Conservation (phyloP, 2,113 vertebrate species). For the Balaenoptera acutorostrata region DNA sequence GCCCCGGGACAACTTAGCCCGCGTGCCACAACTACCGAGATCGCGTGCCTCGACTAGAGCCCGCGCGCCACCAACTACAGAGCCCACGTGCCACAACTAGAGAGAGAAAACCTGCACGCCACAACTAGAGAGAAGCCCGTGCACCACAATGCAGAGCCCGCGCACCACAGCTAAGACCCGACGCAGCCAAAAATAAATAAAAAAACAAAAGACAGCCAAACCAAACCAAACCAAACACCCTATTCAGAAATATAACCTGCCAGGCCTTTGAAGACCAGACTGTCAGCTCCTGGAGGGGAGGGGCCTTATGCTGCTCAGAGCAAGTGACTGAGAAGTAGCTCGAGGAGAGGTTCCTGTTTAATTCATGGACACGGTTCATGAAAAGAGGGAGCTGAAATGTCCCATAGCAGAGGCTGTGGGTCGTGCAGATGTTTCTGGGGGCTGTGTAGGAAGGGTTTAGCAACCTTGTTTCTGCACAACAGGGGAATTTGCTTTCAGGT, state of each 20-base stretch:
- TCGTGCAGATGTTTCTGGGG: not conserved
- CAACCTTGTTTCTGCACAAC: not conserved
- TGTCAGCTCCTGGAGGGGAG: not conserved
- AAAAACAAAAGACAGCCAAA: too few relatives aligned
- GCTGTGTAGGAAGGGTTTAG: not conserved
- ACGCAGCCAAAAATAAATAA: too few relatives aligned
- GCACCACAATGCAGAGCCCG: too few relatives aligned
- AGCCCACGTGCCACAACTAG: too few relatives aligned
- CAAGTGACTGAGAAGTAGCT: not conserved
- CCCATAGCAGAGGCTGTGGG: not conserved
- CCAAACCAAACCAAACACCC: not conserved
- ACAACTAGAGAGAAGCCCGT: too few relatives aligned
- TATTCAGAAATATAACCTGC: not conserved
- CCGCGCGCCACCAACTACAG: too few relatives aligned
- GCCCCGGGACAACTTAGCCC: too few relatives aligned
- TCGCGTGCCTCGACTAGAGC: too few relatives aligned
- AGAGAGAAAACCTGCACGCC: too few relatives aligned
- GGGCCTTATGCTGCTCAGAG: not conserved
- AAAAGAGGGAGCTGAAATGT: not conserved
- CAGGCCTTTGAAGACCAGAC: not conserved
- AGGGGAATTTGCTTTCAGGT: not conserved
- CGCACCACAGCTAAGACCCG: accelerated
- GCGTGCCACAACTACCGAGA: too few relatives aligned
- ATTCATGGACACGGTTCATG: not conserved
- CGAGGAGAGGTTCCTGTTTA: not conserved